Percentiles rank a stretch among this genome's conserved stretches.
phyloP scores from a whole-genome alignment of 2,113 vertebrate species.

The Dipodomys stephensi region DNA sequence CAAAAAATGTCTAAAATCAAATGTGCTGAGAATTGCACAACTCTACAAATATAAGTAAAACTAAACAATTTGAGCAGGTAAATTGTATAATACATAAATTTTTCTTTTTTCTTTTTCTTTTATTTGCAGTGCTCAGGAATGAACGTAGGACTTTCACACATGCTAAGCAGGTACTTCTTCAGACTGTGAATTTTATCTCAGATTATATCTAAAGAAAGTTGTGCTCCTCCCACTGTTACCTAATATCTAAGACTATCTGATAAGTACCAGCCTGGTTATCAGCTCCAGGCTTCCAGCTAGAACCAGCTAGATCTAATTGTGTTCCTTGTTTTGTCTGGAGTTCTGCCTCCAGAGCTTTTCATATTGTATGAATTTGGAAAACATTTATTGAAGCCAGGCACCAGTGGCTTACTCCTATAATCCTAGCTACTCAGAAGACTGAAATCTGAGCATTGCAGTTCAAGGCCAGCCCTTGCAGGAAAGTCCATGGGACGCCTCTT shows the following conservation, averaged over 20 bases:
- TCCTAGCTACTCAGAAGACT: no score
- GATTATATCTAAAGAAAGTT: constrained; percentile 22
- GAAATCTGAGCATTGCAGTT: no score
- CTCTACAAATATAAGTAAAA: constrained; percentile 21
- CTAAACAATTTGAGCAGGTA: not conserved
- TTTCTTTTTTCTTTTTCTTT: not conserved
- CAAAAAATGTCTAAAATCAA: constrained; percentile 27
- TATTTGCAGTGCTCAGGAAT: not conserved
- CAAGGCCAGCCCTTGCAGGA: no score
- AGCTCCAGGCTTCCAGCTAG: not conserved
- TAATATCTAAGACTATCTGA: not conserved
- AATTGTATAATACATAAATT: not conserved
- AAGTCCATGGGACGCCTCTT: no score
- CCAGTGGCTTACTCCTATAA: no score
- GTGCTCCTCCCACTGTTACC: not conserved
- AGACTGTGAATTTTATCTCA: not conserved
- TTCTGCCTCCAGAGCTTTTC: not conserved
- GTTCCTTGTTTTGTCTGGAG: not conserved
- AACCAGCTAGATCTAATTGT: not conserved
- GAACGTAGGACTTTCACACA: not conserved
- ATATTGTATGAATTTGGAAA: not conserved
- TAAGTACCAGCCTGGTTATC: not conserved
- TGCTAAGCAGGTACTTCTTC: not conserved
- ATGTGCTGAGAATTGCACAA: not conserved
- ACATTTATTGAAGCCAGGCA: not conserved